These are phyloP conservation scores for Augochlorella aurata DNA, from an alignment of 2,888 invertebrate species.

Conservation along the genomic window DNA sequence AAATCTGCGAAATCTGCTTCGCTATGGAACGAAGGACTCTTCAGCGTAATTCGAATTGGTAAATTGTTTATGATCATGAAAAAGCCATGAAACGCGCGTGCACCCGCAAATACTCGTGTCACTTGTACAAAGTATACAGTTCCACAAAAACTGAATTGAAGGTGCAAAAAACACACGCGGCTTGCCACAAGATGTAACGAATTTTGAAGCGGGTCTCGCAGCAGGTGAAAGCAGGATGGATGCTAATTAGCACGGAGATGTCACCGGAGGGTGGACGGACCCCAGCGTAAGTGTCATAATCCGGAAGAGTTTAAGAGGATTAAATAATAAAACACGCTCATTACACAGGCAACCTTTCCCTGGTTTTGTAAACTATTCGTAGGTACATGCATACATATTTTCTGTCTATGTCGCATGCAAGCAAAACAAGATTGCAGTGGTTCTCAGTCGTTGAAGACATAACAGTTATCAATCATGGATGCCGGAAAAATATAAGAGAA, in stretches of 20 bases:
- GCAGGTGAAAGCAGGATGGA: conserved; percentile 44
- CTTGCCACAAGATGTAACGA: neutral
- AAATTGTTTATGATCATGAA: neutral
- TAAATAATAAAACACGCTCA: conserved; percentile 66
- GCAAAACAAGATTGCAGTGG: neutral
- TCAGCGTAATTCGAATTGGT: neutral
- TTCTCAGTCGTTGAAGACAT: neutral
- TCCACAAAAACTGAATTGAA: conserved; percentile 29
- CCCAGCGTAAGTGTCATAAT: conserved; percentile 60
- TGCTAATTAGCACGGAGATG: conserved; percentile 60
- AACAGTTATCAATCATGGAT: neutral
- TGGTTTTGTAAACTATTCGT: conserved; percentile 37
- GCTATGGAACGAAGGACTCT: too few relatives aligned
- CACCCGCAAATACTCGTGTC: neutral
- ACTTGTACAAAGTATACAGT: conserved; percentile 25
- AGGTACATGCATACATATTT: conserved; percentile 25
- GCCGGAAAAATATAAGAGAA: neutral
- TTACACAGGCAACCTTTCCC: conserved; percentile 49
- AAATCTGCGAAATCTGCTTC: too few relatives aligned
- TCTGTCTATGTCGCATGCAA: neutral
- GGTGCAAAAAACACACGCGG: conserved; percentile 24
- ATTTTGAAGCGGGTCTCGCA: conserved; percentile 29
- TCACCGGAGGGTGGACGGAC: conserved; percentile 22
- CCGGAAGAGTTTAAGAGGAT: conserved; percentile 64
- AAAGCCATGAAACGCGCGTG: neutral